Evolutionary conservation across 2,888 invertebrate species (phyloP).

Genomic region (Brassicogethes aeneus): DNA sequence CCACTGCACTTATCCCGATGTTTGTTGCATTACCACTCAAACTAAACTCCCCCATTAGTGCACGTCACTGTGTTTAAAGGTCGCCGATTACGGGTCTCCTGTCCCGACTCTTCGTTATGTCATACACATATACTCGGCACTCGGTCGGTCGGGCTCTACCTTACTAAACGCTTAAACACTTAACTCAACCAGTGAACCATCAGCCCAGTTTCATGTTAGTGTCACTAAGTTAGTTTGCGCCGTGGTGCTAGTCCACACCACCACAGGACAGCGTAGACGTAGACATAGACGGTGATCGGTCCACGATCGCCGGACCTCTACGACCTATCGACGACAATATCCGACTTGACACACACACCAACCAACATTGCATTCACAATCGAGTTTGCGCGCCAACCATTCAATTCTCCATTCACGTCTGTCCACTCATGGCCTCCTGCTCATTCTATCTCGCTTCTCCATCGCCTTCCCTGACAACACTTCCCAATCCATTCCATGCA

Average conservation of each 20-base stretch:
- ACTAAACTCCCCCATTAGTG: constrained; percentile 43
- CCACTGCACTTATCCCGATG: constrained; percentile 40
- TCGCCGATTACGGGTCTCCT: constrained; percentile 22
- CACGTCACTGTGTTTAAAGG: constrained; percentile 32
- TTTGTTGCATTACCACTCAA: constrained; percentile 41
- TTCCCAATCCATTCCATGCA: background rate
- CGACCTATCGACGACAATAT: constrained; percentile 21
- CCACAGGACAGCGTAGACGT: constrained; percentile 10
- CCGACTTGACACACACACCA: constrained; percentile 20
- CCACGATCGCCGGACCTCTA: constrained; percentile 22
- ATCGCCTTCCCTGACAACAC: background rate
- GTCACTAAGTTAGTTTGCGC: constrained; percentile 26
- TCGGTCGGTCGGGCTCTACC: background rate
- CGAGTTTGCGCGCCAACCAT: constrained; percentile 21
- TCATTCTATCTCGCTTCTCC: too few species aligned
- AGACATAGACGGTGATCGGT: constrained; percentile 23
- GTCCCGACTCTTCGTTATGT: constrained; percentile 27
- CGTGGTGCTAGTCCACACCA: constrained; percentile 14
- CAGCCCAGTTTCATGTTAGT: constrained; percentile 35
- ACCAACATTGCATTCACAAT: constrained; percentile 26
- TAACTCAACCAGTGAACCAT: constrained; percentile 37
- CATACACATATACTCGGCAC: constrained; percentile 29
- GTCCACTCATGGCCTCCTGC: constrained; percentile 9
- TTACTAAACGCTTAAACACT: constrained; percentile 20
- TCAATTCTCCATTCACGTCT: constrained; percentile 12